Evolutionary conservation across 2,797 vertebrate genomes (phyloP).

Genomic region (Falco berigora): DNA sequence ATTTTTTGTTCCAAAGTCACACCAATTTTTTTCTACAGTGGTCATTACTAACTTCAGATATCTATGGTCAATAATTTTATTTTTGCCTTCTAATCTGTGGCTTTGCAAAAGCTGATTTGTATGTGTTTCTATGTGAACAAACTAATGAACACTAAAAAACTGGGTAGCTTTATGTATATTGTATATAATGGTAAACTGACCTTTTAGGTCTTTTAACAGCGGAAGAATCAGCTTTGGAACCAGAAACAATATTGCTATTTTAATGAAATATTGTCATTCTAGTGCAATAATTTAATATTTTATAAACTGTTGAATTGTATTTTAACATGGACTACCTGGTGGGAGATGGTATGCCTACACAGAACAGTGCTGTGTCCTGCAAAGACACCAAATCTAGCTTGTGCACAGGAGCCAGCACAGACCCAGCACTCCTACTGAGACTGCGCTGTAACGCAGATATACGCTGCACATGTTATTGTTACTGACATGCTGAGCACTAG

Average conservation of each 20-base stretch:
- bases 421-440: not conserved
- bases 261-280: not conserved
- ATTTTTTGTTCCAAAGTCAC: not conserved
- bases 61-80: not conserved
- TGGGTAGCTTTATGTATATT: not conserved
- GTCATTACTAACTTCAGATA: not conserved
- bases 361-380: not conserved
- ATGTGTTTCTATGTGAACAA: not conserved
- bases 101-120: not conserved
- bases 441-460: too few relatives aligned
- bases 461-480: not conserved
- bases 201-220: not conserved
- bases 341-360: not conserved
- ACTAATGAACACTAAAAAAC: not conserved
- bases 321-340: not conserved
- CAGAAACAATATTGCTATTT: not conserved
- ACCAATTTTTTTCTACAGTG: not conserved
- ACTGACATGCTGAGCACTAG: rapidly evolving
- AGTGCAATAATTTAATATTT: not conserved
- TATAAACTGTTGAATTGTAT: not conserved
- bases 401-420: not conserved
- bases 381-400: not conserved
- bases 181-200: not conserved
- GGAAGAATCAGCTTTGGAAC: conserved; percentile 1
- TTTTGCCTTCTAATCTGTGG: not conserved